Base-by-base conservation (phyloP, 2,797 vertebrate genomes). In the Xiphorhynchus erythropygius region DNA sequence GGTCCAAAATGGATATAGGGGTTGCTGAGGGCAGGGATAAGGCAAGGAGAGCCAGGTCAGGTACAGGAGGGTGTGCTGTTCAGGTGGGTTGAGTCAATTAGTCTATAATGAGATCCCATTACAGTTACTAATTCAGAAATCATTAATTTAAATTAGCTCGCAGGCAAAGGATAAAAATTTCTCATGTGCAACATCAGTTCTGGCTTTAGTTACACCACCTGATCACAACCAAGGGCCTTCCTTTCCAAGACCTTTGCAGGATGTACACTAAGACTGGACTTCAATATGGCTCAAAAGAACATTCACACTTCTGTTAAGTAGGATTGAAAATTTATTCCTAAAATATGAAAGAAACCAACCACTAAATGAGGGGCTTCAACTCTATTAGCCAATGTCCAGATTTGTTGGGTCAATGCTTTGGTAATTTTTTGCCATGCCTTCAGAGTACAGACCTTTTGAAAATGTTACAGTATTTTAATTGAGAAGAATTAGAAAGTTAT, bases 231-330 rank as follows among this genome's bases (percentile, higher is more conserved):
- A 79, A 46, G 11, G 11, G 14, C 27, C 19, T 46, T 75, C n/a
- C 32, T 47, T 67, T 35, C 52, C 59, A 62, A 67, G 52, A 24
- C 13, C n/a, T 84, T 56, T 83, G 64, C 47, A 55, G 22, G 23
- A 55, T 5, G 16, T 18, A 23, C 44, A n/a, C 37, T 25, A 71
- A 13, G 13, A 35, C 2, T 64, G 13, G 67, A 62, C 33, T 57
- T 83, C 50, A 32, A 3, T 33, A 32, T 0, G 7, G 67, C 56
- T 74, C 39, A 7, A 32, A 18, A 84, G 10, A 68, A 84, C n/a
- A 50, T 46, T 30, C 0, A 0, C 32, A 42, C 7, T 78, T 65
- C 41, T 0, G 7, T 50, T 75, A 88, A 81, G 60, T 0, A 68
- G 41, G 56, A 75, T 30, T 78, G 56, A 6, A 55, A 55, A 41